A percentile compares a stretch with the other conserved stretches of the same genome.
Conservation (phyloP, 92 coral and sea anemone species). For the Blastomussa wellsi region DNA sequence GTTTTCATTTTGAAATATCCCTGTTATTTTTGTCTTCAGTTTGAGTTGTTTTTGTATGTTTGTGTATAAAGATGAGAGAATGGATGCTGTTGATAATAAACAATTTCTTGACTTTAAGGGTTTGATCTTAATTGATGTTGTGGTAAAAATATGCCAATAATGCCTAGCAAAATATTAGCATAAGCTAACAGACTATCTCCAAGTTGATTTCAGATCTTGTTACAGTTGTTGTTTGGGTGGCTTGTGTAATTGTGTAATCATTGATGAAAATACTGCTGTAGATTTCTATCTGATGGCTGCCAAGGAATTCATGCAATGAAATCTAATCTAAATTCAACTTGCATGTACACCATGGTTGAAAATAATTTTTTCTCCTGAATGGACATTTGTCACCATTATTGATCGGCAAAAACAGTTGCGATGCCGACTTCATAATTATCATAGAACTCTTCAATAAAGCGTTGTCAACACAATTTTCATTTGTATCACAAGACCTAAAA, state of each 20-base stretch:
- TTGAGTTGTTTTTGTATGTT: conserved; percentile 1
- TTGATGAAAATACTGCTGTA: neutral
- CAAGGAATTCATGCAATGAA: conserved; percentile 3
- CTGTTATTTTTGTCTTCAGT: conserved; percentile 11
- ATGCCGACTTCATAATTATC: no score
- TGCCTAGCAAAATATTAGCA: neutral
- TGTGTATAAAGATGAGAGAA: neutral
- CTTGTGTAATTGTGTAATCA: conserved; percentile 19
- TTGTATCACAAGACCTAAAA: no score
- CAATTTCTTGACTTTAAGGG: neutral
- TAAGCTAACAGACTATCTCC: conserved; percentile 1
- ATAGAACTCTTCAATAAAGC: no score
- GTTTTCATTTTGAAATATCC: conserved; percentile 14
- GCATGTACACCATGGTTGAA: neutral
- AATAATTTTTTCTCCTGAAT: no score
- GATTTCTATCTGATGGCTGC: conserved; percentile 5
- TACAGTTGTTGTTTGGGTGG: conserved; percentile 3
- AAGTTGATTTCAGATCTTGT: neutral
- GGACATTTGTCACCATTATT: no score
- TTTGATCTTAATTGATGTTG: neutral
- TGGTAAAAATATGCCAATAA: neutral
- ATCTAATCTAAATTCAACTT: neutral
- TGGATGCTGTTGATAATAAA: neutral
- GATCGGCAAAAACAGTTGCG: no score
- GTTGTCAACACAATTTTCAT: no score